A percentile compares a stretch with the other conserved stretches of the same genome.
These are phyloP conservation scores for Mylabris phalerata DNA, from an alignment of 1,140 invertebrate species.

Conservation along the genomic window DNA sequence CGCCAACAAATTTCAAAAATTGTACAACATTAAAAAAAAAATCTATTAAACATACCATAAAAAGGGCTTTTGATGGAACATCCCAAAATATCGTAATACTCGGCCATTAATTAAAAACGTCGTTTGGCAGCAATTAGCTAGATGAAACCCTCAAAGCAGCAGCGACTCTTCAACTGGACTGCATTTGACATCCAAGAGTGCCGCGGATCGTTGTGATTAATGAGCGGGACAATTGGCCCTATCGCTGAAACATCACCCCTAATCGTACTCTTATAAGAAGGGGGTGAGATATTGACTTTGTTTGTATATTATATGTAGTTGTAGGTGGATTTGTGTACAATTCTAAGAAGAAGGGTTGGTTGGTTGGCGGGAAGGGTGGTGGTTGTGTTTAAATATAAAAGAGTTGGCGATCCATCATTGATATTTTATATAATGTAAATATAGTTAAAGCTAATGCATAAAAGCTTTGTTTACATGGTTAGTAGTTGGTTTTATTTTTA, in stretches of 20 bases:
- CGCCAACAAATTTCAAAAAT: too few relatives aligned
- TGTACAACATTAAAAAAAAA: too few relatives aligned
- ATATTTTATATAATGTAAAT: constrained; percentile 40
- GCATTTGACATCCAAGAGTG: constrained; percentile 41
- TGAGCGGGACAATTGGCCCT: constrained; percentile 40
- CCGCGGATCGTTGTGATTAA: constrained; percentile 39
- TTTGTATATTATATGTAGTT: background rate
- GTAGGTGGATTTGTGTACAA: background rate
- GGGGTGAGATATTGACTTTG: background rate
- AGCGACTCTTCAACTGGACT: constrained; percentile 37
- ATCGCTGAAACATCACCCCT: constrained; percentile 17
- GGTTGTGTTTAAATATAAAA: background rate
- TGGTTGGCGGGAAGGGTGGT: too few relatives aligned
- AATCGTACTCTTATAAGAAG: constrained; percentile 12
- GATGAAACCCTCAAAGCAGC: constrained; percentile 41
- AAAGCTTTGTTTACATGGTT: constrained; percentile 14
- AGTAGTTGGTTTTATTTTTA: constrained; percentile 25
- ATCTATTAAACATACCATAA: constrained; percentile 13
- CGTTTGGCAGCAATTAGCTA: constrained; percentile 41
- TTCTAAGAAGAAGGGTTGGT: constrained; percentile 35
- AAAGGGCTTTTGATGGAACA: constrained; percentile 24
- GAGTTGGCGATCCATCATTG: constrained; percentile 29
- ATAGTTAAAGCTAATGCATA: constrained; percentile 13
- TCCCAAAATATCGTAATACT: constrained; percentile 27
- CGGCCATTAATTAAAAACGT: constrained; percentile 40